A percentile compares a stretch with the other conserved stretches of the same genome.
Evolutionary conservation across 2,797 vertebrate species (phyloP).

Genomic region (Melanotaenia parkinsoni): DNA sequence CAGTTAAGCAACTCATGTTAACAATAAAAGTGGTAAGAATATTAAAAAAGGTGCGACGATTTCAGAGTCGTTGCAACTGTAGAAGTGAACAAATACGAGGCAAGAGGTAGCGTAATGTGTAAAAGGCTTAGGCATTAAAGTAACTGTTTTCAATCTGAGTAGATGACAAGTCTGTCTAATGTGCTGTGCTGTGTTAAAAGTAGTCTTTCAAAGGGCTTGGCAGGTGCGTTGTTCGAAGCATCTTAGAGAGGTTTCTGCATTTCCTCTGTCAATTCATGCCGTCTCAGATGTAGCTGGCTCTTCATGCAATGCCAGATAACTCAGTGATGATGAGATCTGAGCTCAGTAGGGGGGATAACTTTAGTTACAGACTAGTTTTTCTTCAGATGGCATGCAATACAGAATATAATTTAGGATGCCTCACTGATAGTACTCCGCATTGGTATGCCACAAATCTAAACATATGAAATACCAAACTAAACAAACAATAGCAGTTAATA

Average conservation of each 20-base stretch:
- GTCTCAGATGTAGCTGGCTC: not conserved
- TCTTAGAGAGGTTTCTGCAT: not conserved
- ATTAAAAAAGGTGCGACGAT: not conserved
- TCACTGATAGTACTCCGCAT: not conserved
- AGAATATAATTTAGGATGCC: not conserved
- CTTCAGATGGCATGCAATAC: not conserved
- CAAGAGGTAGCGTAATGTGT: not conserved
- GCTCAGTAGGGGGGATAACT: not conserved
- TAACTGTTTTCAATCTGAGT: not conserved
- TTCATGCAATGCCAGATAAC: conserved; percentile 9
- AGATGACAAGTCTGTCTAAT: not conserved
- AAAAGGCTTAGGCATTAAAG: not conserved
- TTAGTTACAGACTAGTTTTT: not conserved
- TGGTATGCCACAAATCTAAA: not conserved
- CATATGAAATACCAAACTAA: not conserved
- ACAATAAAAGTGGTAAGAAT: not conserved
- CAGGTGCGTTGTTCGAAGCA: conserved; percentile 4
- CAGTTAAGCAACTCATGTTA: not conserved
- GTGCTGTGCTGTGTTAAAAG: no score
- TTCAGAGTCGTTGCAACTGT: not conserved
- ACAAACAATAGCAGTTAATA: not conserved
- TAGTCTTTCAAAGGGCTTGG: not conserved
- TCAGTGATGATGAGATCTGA: not conserved
- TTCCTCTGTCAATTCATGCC: not conserved
- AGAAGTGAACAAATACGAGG: not conserved